These are phyloP conservation scores for Hylaea fasciaria DNA, from an alignment of 2,888 invertebrate species.

Conservation along the genomic window DNA sequence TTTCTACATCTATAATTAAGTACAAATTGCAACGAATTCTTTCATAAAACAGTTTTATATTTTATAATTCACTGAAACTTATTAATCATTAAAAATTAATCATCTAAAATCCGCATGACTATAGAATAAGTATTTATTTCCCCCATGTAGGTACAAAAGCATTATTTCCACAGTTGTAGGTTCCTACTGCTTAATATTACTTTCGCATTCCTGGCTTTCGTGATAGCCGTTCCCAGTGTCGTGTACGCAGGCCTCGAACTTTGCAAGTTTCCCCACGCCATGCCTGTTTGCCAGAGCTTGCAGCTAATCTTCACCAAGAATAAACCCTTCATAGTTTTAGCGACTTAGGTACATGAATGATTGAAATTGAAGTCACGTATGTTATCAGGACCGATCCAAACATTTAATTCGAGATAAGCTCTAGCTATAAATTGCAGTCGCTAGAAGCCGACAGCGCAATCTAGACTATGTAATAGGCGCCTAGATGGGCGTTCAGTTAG, in stretches of 20 bases:
- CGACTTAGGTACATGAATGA: no score
- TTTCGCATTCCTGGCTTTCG: conserved; percentile 16
- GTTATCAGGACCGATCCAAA: conserved; percentile 42
- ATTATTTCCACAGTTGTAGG: no score
- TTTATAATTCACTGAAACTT: no score
- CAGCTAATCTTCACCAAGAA: not conserved
- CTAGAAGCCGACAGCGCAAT: conserved; percentile 58
- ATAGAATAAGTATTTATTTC: no score
- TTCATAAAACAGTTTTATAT: no score
- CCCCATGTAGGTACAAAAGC: no score
- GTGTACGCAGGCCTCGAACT: conserved; percentile 7
- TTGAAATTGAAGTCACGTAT: conserved; percentile 7
- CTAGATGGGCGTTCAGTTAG: conserved; percentile 69
- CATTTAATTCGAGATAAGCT: conserved; percentile 50
- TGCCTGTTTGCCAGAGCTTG: not conserved
- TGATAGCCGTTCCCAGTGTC: conserved; percentile 18
- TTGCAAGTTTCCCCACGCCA: conserved; percentile 7
- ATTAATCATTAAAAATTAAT: no score
- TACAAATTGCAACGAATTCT: no score
- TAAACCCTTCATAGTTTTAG: no score
- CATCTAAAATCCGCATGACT: no score
- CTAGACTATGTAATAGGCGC: conserved; percentile 67
- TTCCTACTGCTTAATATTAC: not conserved
- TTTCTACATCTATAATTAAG: no score
- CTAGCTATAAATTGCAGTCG: conserved; percentile 49